Evolutionary conservation across 2,888 invertebrate genomes (phyloP).

Genomic region (Trichogramma dendrolimi): DNA sequence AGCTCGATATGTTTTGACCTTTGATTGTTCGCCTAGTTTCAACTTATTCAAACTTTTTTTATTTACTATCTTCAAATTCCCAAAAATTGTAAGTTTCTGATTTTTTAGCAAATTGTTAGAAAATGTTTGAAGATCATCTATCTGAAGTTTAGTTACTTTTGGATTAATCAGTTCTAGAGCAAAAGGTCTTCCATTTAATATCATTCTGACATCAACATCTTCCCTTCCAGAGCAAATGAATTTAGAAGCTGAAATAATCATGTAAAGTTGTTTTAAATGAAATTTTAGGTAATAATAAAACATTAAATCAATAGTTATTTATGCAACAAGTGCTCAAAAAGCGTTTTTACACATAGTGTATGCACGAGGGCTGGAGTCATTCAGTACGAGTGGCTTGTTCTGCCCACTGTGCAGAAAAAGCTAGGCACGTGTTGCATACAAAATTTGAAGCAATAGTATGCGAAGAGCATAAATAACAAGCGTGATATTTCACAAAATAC

Average conservation of each 20-base stretch:
- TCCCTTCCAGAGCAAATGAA: constrained; percentile 92
- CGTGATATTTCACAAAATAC: no score
- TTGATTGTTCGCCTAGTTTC: constrained; percentile 83
- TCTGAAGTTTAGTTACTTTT: constrained; percentile 55
- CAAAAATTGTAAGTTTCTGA: no score
- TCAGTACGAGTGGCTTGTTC: not conserved
- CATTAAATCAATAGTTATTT: not conserved
- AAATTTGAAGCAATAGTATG: no score
- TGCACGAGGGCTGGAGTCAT: no score
- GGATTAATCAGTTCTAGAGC: constrained; percentile 79
- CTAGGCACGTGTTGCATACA: no score
- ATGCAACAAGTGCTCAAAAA: no score
- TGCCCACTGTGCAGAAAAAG: not conserved
- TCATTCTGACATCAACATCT: constrained; percentile 93
- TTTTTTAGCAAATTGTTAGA: no score
- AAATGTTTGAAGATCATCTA: constrained; percentile 43
- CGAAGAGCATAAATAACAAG: no score
- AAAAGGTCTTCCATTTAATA: constrained; percentile 90
- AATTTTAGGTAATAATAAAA: not conserved
- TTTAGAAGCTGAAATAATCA: constrained; percentile 56
- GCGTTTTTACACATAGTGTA: no score
- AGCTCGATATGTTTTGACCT: constrained; percentile 83
- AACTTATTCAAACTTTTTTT: constrained; percentile 64
- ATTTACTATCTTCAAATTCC: constrained; percentile 62
- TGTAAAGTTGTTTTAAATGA: not conserved